Evolutionary conservation across 2,113 vertebrate genomes (phyloP).

Genomic region (Salvelinus fontinalis): DNA sequence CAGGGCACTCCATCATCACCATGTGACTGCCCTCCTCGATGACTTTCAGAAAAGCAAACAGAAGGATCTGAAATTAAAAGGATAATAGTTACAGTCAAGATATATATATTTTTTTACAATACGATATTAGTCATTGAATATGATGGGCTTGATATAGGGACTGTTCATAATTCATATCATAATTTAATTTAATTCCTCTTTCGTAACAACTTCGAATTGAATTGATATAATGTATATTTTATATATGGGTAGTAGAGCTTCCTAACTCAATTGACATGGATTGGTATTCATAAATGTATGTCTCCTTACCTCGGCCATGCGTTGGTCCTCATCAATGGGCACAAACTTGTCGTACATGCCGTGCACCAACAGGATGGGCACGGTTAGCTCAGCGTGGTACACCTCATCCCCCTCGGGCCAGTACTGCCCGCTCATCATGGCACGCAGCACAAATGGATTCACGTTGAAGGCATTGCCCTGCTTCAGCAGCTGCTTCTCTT

Average conservation of each 20-base stretch:
- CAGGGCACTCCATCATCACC: slow-evolving; percentile 98
- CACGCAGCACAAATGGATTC: slow-evolving; percentile 91
- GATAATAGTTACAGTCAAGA: neutral
- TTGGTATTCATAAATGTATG: neutral
- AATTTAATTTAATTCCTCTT: neutral
- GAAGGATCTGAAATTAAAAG: slow-evolving; percentile 82
- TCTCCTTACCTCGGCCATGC: slow-evolving; percentile 90
- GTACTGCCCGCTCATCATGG: slow-evolving; percentile 98
- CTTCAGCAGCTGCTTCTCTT: slow-evolving; percentile 94
- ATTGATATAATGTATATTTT: neutral
- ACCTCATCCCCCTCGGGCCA: slow-evolving; percentile 97
- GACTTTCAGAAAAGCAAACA: slow-evolving; percentile 94
- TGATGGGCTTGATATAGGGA: no score
- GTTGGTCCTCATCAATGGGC: slow-evolving; percentile 93
- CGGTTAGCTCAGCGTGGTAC: slow-evolving; percentile 93
- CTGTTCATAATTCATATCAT: no score
- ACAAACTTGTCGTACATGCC: slow-evolving; percentile 97
- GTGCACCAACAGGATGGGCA: slow-evolving; percentile 90
- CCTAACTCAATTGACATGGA: slow-evolving; percentile 63
- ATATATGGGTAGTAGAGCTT: neutral
- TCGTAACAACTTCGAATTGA: neutral
- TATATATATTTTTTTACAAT: fast-evolving
- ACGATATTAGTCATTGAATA: neutral
- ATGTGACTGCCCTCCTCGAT: slow-evolving; percentile 98
- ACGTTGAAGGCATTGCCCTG: slow-evolving; percentile 97